These are phyloP conservation scores for Flabesymbios commensalis DNA, from an alignment of 2,888 invertebrate genomes.

Conservation along the genomic window DNA sequence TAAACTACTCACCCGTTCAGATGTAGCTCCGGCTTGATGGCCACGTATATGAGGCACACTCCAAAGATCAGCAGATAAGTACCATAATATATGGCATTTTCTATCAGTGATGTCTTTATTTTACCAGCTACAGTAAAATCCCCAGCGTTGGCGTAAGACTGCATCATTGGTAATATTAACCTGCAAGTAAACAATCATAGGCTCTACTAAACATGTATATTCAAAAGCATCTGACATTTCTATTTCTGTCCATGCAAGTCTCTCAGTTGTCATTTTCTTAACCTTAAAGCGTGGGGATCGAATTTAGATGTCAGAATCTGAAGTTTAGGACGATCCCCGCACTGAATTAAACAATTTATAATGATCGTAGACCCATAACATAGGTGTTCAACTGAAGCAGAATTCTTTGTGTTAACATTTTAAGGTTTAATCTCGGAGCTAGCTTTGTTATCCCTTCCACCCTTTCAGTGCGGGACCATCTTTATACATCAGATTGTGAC, in stretches of 20 bases:
- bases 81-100: constrained; percentile 97
- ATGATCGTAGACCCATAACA: too few relatives aligned
- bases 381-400: too few relatives aligned
- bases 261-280: neutral
- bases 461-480: too few relatives aligned
- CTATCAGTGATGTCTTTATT: constrained; percentile 89
- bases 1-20: constrained; percentile 81
- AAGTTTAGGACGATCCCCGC: too few relatives aligned
- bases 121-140: constrained; percentile 95
- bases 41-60: constrained; percentile 90
- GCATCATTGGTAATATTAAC: constrained; percentile 97
- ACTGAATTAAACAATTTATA: too few relatives aligned
- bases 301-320: too few relatives aligned
- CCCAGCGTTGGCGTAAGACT: constrained; percentile 97
- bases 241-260: neutral
- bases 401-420: too few relatives aligned
- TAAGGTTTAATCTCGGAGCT: too few relatives aligned
- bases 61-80: constrained; percentile 94
- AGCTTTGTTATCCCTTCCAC: too few relatives aligned
- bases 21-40: constrained; percentile 83
- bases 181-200: constrained; percentile 64
- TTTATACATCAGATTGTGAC: too few relatives aligned
- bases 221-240: neutral
- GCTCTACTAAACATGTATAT: neutral
- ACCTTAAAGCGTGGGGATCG: too few relatives aligned